Evolutionary conservation across 2,113 vertebrate genomes (phyloP).

Genomic region (Lophius piscatorius): DNA sequence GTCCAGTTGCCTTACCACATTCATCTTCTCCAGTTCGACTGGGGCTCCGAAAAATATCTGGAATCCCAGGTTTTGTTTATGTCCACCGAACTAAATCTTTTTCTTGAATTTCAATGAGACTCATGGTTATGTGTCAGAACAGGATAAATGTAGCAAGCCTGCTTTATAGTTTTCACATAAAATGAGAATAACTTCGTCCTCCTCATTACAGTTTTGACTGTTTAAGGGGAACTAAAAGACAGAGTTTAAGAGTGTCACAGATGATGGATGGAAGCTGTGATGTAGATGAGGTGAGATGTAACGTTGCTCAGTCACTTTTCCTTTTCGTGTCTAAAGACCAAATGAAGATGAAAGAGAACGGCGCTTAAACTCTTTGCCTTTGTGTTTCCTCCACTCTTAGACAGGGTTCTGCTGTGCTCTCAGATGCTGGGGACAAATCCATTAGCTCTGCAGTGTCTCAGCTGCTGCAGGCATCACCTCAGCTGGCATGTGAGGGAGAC

Average conservation of each 20-base stretch:
- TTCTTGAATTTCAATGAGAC: conserved; percentile 35
- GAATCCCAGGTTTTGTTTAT: conserved; percentile 32
- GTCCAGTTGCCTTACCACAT: no score
- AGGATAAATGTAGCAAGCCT: conserved; percentile 26
- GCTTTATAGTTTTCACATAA: conserved; percentile 25
- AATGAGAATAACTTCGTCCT: conserved; percentile 44
- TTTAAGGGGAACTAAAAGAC: conserved; percentile 50
- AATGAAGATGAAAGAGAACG: conserved; percentile 77
- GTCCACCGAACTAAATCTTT: conserved; percentile 28
- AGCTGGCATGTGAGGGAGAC: conserved; percentile 38
- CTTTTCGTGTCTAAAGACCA: conserved; percentile 61
- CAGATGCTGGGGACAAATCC: conserved; percentile 73
- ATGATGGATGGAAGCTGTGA: conserved; percentile 75
- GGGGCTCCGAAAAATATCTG: no score
- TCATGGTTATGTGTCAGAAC: conserved; percentile 39
- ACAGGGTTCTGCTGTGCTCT: conserved; percentile 62
- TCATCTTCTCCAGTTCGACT: no score
- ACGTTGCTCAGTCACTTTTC: conserved; percentile 56
- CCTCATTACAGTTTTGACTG: conserved; percentile 44
- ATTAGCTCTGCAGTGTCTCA: conserved; percentile 71
- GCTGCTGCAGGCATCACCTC: conserved; percentile 66
- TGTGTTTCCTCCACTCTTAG: conserved; percentile 61
- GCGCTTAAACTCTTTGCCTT: conserved; percentile 61
- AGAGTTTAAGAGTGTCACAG: conserved; percentile 67
- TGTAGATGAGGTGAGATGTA: conserved; percentile 79